Conservation (phyloP, 2,113 vertebrate genomes). For the Felis chaus region DNA sequence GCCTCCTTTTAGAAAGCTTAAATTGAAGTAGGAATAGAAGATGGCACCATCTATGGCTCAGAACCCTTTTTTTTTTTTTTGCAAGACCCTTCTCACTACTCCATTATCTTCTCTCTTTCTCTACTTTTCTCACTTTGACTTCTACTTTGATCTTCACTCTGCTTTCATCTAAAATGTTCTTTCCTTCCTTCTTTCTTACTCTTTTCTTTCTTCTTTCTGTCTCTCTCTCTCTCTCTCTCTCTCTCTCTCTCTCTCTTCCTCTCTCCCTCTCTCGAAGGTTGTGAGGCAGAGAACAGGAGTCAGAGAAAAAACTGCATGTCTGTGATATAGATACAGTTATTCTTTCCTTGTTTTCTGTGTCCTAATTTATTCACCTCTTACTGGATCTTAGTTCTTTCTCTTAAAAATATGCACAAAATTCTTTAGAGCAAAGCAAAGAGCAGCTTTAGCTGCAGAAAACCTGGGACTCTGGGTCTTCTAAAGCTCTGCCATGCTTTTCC, state of each 20-base stretch:
- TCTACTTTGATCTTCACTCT: background rate
- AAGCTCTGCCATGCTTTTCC: background rate
- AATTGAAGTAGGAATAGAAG: background rate
- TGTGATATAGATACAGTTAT: background rate
- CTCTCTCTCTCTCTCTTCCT: too few relatives aligned
- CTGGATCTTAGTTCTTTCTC: background rate
- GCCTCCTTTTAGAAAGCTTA: background rate
- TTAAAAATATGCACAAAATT: background rate
- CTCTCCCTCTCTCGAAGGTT: background rate
- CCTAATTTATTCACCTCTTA: background rate
- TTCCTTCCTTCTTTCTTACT: background rate
- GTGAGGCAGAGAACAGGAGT: background rate
- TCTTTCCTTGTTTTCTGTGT: background rate
- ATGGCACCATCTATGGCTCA: background rate
- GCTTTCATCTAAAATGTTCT: background rate
- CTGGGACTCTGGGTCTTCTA: background rate
- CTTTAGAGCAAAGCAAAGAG: background rate
- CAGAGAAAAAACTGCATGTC: background rate
- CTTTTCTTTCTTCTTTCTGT: too few relatives aligned
- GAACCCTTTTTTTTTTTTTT: background rate
- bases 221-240: too few relatives aligned
- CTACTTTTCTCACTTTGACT: background rate
- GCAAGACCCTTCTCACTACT: background rate
- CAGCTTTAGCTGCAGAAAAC: background rate
- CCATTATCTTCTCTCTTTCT: background rate